Conservation (phyloP, 2,113 vertebrate species). For the Vireo altiloquus region DNA sequence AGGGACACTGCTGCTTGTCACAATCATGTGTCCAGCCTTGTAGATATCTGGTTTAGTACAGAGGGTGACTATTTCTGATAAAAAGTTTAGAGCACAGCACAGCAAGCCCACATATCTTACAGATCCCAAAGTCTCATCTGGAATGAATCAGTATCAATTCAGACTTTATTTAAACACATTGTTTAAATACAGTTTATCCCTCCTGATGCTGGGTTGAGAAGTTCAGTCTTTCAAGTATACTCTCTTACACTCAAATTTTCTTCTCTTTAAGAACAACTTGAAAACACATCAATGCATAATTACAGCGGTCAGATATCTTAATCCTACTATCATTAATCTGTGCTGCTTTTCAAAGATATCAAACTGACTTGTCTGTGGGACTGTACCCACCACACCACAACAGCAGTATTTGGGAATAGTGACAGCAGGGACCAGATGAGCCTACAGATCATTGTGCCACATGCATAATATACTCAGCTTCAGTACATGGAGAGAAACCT, state of each 20-base stretch:
- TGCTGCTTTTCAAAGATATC: background rate
- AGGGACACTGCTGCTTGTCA: background rate
- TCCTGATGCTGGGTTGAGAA: conserved; percentile 53
- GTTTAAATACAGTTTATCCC: conserved; percentile 65
- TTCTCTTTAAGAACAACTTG: background rate
- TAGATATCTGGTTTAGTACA: background rate
- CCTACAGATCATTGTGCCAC: background rate
- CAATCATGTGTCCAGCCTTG: background rate
- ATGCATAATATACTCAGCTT: background rate
- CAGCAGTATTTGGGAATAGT: background rate
- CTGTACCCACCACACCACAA: background rate
- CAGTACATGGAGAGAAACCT: background rate
- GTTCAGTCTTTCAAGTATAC: conserved; percentile 37
- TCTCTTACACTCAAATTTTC: background rate
- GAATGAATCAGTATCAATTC: conserved; percentile 55
- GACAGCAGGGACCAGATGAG: background rate
- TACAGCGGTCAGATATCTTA: background rate
- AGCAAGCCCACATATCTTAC: conserved; percentile 12
- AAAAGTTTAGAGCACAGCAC: background rate
- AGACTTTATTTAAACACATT: conserved; percentile 58
- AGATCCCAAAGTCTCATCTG: conserved; percentile 52
- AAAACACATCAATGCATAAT: background rate
- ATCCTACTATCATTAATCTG: background rate
- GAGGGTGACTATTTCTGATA: background rate
- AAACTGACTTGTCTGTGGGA: background rate